Conservation (phyloP, 2,113 vertebrate species). For the Triplophysa rosa region DNA sequence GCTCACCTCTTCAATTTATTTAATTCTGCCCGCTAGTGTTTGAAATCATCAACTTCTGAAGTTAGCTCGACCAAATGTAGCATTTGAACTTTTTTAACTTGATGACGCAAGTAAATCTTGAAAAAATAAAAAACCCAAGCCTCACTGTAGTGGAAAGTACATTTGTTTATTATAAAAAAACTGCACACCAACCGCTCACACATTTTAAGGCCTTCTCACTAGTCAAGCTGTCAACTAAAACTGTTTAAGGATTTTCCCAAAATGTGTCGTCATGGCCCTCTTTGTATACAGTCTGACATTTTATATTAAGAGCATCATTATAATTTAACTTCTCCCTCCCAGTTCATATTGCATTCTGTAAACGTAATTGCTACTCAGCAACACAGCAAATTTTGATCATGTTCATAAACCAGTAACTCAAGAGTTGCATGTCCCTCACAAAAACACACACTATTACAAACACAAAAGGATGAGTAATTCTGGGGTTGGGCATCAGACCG, state of each 20-base stretch:
- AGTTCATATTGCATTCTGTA: background rate
- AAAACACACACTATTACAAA: constrained; percentile 29
- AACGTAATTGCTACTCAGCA: background rate
- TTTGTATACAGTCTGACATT: background rate
- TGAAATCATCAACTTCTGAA: background rate
- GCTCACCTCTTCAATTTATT: background rate
- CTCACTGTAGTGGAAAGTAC: constrained; percentile 62
- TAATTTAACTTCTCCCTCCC: constrained; percentile 1
- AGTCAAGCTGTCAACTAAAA: constrained; percentile 16
- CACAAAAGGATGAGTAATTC: background rate
- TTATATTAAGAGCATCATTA: background rate
- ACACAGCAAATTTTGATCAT: background rate
- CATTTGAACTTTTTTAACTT: background rate
- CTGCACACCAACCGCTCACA: constrained; percentile 19
- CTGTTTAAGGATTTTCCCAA: background rate
- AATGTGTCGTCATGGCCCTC: constrained; percentile 10
- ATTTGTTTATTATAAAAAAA: constrained; percentile 67
- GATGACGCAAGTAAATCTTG: background rate
- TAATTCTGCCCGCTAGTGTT: constrained; percentile 35
- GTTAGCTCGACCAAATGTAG: background rate
- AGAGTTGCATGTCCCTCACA: background rate
- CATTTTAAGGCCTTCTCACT: constrained; percentile 5
- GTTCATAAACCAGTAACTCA: constrained; percentile 1
- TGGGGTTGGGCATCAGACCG: constrained; percentile 12
- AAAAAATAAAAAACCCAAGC: background rate